Conservation (phyloP, 2,888 invertebrate species). For the Nycteola revayana region DNA sequence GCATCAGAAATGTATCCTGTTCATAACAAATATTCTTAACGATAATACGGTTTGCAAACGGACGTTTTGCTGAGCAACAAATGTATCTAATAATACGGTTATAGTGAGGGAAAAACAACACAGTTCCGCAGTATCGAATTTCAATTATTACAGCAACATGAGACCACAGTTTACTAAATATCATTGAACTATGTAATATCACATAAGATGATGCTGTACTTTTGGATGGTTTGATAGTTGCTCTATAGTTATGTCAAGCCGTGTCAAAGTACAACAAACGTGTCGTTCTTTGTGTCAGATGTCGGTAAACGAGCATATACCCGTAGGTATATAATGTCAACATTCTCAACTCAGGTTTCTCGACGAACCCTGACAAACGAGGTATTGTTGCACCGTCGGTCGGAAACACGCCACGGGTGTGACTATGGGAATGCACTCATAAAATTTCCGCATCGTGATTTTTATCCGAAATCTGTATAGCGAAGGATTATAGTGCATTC, state of each 20-base stretch:
- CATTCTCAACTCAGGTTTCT: slow-evolving; percentile 53
- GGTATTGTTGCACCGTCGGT: slow-evolving; percentile 56
- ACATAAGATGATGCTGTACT: too few relatives aligned
- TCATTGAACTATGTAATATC: too few relatives aligned
- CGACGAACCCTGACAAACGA: slow-evolving; percentile 73
- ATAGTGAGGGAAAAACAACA: slow-evolving; percentile 2
- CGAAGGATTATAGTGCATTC: slow-evolving; percentile 40
- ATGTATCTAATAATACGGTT: slow-evolving; percentile 1
- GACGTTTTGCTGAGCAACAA: slow-evolving; percentile 24
- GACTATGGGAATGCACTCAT: slow-evolving; percentile 64
- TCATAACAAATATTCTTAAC: too few relatives aligned
- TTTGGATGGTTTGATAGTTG: too few relatives aligned
- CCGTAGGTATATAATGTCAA: too few relatives aligned
- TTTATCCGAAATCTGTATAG: slow-evolving; percentile 54
- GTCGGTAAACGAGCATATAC: too few relatives aligned
- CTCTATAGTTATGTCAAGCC: too few relatives aligned
- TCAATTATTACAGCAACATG: slow-evolving; percentile 9
- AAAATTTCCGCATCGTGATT: slow-evolving; percentile 67
- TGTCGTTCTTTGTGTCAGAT: too few relatives aligned
- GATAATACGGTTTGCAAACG: slow-evolving; percentile 21
- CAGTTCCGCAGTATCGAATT: slow-evolving; percentile 5
- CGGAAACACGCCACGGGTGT: slow-evolving; percentile 45
- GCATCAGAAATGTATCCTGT: too few relatives aligned
- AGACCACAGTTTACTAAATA: slow-evolving; percentile 9
- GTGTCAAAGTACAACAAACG: too few relatives aligned